Evolutionary conservation across 2,113 vertebrate genomes (phyloP).

Genomic region (Rhagologus leucostigma): DNA sequence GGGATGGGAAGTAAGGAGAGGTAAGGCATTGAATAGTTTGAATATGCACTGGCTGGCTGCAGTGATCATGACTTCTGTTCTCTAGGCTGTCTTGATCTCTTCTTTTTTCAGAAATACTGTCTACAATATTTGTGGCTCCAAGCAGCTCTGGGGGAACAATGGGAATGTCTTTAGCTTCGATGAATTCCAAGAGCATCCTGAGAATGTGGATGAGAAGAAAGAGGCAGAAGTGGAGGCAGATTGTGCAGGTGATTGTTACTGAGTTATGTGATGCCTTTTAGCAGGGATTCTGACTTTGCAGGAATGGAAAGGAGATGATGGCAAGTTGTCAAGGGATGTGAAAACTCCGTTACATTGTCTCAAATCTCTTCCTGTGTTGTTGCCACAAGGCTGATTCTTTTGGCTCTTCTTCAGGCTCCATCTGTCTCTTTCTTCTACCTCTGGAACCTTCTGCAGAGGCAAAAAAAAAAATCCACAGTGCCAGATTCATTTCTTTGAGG

Average conservation of each 20-base stretch:
- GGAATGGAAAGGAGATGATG: background rate
- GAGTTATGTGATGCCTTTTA: background rate
- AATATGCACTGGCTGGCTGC: background rate
- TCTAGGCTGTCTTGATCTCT: background rate
- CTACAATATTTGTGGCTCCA: slow-evolving; percentile 76
- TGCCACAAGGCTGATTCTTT: background rate
- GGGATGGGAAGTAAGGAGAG: background rate
- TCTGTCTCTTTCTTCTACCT: background rate
- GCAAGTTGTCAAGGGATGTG: too few relatives aligned
- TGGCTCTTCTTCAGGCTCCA: background rate
- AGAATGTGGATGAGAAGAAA: background rate
- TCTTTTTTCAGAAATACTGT: slow-evolving; percentile 84
- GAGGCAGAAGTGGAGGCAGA: background rate
- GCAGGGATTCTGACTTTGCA: background rate
- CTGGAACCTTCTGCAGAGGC: background rate
- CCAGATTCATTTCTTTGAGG: background rate
- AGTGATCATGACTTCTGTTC: background rate
- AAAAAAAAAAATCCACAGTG: background rate
- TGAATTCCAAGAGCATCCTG: slow-evolving; percentile 39
- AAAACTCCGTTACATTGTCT: background rate
- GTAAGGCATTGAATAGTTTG: background rate
- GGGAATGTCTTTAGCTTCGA: slow-evolving; percentile 64
- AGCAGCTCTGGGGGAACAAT: slow-evolving; percentile 67
- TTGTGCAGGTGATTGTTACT: slow-evolving; percentile 13
- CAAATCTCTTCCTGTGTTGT: background rate